Percentiles rank a stretch among this genome's conserved stretches.
Evolutionary conservation across 2,113 vertebrate species (phyloP).

Genomic region (Dermatemys mawii): DNA sequence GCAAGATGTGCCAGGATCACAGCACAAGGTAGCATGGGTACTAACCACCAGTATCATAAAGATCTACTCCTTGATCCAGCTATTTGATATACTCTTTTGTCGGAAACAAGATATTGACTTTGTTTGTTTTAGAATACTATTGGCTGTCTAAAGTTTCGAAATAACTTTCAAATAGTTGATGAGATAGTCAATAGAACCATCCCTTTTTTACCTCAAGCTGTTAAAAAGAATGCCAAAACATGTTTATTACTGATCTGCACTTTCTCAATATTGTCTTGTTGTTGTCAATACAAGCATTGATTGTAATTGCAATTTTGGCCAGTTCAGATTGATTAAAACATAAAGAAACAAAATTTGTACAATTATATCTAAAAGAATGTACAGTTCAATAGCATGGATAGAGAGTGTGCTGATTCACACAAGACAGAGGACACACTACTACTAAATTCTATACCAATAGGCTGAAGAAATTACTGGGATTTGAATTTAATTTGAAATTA

Average conservation of each 20-base stretch:
- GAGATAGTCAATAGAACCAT: constrained; percentile 41
- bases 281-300: constrained; percentile 81
- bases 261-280: constrained; percentile 85
- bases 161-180: constrained; percentile 47
- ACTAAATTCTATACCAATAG: not conserved
- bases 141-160: constrained; percentile 27
- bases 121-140: not conserved
- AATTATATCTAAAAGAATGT: constrained; percentile 83
- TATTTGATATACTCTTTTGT: not conserved
- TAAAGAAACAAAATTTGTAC: constrained; percentile 88
- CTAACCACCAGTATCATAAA: not conserved
- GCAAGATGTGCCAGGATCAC: not conserved
- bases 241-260: constrained; percentile 80
- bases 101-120: not conserved
- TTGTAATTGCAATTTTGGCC: constrained; percentile 90
- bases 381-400: not conserved
- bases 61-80: not conserved
- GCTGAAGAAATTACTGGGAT: not conserved
- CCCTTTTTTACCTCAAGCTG: constrained; percentile 28
- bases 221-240: constrained; percentile 69
- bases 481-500: too few species aligned
- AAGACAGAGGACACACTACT: not conserved
- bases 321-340: constrained; percentile 88
- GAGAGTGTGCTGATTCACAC: constrained; percentile 16
- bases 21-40: not conserved